These are phyloP conservation scores for Dipodomys stephensi DNA, from an alignment of 2,113 vertebrate genomes.

Conservation along the genomic window DNA sequence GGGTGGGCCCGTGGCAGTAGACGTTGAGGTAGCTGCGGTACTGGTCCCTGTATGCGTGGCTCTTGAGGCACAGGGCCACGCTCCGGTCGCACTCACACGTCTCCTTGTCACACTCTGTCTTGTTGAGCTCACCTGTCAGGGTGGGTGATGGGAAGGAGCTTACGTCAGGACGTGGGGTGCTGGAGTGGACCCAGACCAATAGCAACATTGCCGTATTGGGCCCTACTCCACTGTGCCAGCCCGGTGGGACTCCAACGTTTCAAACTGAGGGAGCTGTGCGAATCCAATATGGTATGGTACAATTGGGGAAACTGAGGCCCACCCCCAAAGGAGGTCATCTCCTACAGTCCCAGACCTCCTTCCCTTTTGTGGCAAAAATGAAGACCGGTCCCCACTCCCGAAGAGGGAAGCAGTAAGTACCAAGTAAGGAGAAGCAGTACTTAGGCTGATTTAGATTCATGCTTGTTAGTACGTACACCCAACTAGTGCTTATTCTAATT, in stretches of 20 bases:
- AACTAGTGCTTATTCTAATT: background rate
- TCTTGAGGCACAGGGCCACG: slow-evolving; percentile 65
- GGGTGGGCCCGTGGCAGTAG: slow-evolving; percentile 54
- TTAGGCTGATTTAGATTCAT: too few relatives aligned
- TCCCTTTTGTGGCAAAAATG: background rate
- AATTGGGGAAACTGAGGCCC: slow-evolving; percentile 2
- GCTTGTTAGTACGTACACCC: background rate
- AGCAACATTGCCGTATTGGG: too few relatives aligned
- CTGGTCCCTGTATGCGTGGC: background rate
- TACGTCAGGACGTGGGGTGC: background rate
- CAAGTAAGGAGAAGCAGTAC: background rate
- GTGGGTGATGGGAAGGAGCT: background rate
- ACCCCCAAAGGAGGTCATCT: background rate
- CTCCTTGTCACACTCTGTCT: slow-evolving; percentile 70
- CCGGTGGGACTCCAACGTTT: too few relatives aligned
- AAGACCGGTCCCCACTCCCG: background rate
- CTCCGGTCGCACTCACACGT: slow-evolving; percentile 71
- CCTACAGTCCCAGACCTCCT: background rate
- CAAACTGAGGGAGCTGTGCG: too few relatives aligned
- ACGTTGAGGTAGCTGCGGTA: slow-evolving; percentile 62
- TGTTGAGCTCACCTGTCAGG: slow-evolving; percentile 64
- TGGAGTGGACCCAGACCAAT: rapidly evolving
- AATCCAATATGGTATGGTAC: background rate
- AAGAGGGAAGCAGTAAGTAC: background rate
- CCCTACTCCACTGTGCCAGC: too few relatives aligned